phyloP scores from a whole-genome alignment of 2,797 vertebrate species.

The Acipenser transmontanus region DNA sequence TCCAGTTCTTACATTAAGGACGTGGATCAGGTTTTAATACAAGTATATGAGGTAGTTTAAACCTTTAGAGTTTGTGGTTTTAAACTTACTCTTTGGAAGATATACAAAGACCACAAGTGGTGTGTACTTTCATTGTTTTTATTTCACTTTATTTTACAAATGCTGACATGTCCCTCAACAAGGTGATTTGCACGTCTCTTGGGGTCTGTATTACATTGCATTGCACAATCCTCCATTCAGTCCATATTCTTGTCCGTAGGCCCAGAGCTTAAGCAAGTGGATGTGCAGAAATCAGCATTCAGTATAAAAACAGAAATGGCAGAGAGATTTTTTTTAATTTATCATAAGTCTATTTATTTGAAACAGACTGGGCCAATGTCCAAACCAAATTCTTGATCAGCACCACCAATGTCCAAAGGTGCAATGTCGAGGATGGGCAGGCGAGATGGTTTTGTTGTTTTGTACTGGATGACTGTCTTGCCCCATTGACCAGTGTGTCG shows the following conservation, averaged over 20 bases:
- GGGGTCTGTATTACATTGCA: slow-evolving; percentile 86
- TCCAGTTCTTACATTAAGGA: slow-evolving; percentile 62
- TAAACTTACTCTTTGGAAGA: slow-evolving; percentile 98
- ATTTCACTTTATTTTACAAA: slow-evolving; percentile 96
- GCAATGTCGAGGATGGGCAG: slow-evolving; percentile 98
- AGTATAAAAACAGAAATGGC: slow-evolving; percentile 85
- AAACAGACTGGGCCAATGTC: slow-evolving; percentile 99
- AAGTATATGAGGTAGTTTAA: slow-evolving; percentile 95
- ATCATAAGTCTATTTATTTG: slow-evolving; percentile 97
- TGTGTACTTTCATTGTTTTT: slow-evolving; percentile 92
- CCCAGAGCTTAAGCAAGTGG: slow-evolving; percentile 95
- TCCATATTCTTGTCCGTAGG: slow-evolving; percentile 82
- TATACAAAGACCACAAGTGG: slow-evolving; percentile 99
- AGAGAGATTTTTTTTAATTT: slow-evolving; percentile 93
- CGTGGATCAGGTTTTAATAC: slow-evolving; percentile 71
- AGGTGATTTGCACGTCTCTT: slow-evolving; percentile 84
- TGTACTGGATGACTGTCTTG: slow-evolving; percentile 97
- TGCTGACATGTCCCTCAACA: slow-evolving; percentile 95
- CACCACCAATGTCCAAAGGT: slow-evolving; percentile 95
- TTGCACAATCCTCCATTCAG: slow-evolving; percentile 91
- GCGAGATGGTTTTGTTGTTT: slow-evolving; percentile 97
- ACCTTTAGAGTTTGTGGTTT: slow-evolving; percentile 93
- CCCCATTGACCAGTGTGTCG: slow-evolving; percentile 92
- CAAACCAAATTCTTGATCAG: slow-evolving; percentile 91
- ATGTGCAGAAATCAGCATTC: slow-evolving; percentile 92